phyloP scores from a whole-genome alignment of 2,888 invertebrate species.

The Nephrotoma appendiculata region DNA sequence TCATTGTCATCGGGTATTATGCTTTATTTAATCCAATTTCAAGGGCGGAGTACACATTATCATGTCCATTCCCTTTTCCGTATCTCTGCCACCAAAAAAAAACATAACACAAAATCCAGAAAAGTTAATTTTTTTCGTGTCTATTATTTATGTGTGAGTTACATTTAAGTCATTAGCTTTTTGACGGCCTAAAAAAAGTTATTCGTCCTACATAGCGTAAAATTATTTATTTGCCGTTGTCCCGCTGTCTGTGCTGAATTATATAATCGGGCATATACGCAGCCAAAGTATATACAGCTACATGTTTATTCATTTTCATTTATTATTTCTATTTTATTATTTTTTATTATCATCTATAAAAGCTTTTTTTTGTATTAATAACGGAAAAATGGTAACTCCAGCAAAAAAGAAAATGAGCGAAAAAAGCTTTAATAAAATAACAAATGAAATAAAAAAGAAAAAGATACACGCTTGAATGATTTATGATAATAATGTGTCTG shows the following conservation, averaged over 20 bases:
- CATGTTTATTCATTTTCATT: not conserved
- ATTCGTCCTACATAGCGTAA: not conserved
- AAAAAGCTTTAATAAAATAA: not conserved
- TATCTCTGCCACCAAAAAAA: not conserved
- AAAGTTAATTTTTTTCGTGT: not conserved
- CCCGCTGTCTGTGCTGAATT: not conserved
- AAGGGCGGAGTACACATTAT: not conserved
- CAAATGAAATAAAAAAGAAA: not conserved
- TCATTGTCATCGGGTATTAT: not conserved
- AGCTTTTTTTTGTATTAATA: not conserved
- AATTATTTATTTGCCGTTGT: not conserved
- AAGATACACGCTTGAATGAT: not conserved
- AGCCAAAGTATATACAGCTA: not conserved
- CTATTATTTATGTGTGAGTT: not conserved
- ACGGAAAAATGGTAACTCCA: not conserved
- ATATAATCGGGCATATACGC: not conserved
- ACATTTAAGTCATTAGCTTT: not conserved
- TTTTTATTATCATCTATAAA: not conserved
- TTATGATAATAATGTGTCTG: constrained; percentile 2
- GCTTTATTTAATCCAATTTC: not conserved
- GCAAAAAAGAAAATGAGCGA: not conserved
- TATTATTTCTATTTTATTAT: not conserved
- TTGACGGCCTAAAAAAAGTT: not conserved
- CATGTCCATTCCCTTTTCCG: not conserved
- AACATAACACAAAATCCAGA: not conserved